These are phyloP conservation scores for Etheostoma spectabile DNA, from an alignment of 2,113 vertebrate species.

Conservation along the genomic window DNA sequence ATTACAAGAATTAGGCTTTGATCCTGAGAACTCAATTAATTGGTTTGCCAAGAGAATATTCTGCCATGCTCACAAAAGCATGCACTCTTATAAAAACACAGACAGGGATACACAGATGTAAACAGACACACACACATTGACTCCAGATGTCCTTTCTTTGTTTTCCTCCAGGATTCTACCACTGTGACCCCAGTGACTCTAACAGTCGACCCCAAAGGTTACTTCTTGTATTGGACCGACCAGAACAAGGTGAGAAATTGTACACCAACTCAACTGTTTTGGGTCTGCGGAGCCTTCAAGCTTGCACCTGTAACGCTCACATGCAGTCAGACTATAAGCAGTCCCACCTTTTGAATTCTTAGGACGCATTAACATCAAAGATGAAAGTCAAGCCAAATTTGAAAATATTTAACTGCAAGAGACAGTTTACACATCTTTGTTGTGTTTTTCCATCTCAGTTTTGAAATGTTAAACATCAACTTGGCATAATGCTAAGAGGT, in stretches of 20 bases:
- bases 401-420: not conserved
- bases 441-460: constrained; percentile 1
- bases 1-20: constrained; percentile 31
- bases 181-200: constrained; percentile 92
- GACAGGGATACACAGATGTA: not conserved
- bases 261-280: not conserved
- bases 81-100: not conserved
- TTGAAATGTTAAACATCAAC: not conserved
- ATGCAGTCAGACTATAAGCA: not conserved
- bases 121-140: constrained; percentile 29
- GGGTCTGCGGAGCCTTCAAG: not conserved
- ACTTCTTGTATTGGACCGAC: constrained; percentile 98
- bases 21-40: constrained; percentile 30
- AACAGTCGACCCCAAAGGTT: constrained; percentile 94
- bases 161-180: constrained; percentile 88
- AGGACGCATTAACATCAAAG: not conserved
- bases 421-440: not conserved
- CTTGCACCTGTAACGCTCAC: not conserved
- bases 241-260: constrained; percentile 93
- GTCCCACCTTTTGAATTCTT: not conserved
- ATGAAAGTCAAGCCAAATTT: constrained; percentile 17
- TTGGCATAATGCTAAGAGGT: not conserved
- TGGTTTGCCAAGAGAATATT: constrained; percentile 13
- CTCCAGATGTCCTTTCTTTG: constrained; percentile 43
- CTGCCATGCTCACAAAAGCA: constrained; percentile 11